Base-by-base conservation (phyloP, 2,888 invertebrate genomes). In the Hyppa rectilinea region DNA sequence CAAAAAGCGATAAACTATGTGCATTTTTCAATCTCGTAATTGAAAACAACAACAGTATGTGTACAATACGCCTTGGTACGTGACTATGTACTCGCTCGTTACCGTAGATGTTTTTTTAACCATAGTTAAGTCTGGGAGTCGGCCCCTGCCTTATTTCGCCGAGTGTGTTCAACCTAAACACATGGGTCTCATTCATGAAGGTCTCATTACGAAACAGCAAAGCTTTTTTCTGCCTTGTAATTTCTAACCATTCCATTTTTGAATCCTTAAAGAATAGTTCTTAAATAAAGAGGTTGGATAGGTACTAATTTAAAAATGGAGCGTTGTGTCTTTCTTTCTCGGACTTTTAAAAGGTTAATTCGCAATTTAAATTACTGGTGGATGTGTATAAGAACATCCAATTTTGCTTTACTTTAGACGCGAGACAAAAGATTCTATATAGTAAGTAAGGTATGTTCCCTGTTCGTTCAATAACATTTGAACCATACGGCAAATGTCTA, bases 181-280 rank as follows among this genome's bases (percentile, higher is more conserved):
- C 63, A 71, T 81, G 60, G 63, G 56, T 66, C 63, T 40, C 63
- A 76, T 79, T 81, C n/a, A n/a, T n/a, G n/a, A n/a, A n/a, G n/a
- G n/a, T n/a, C n/a, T n/a, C n/a, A n/a, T n/a, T n/a, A n/a, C n/a
- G n/a, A n/a, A n/a, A 78, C 50, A 45, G 29, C 34, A n/a, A 17
- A 40, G 34, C n/a, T 34, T 68, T 70, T 72, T 73, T 45, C 47
- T 31, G 43, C 47, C 26, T 58, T 53, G 12, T 40, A 47, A 12
- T 23, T 63, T 50, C 2, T n/a, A 49, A 26, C 14, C 1, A 43
- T 56, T 68, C 36, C 45, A 34, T 53, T 62, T 67, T 55, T 38
- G 0, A 56, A 60, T 2, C 14, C 26, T 50, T 58, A 66, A 26
- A 47, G 26, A 55, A 47, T 43, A 17, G 38, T 26, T n/a, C 36